Evolutionary conservation across 2,113 vertebrate species (phyloP), one percentile per base, ranked within the genome.

Genomic region (Solea senegalensis): DNA sequence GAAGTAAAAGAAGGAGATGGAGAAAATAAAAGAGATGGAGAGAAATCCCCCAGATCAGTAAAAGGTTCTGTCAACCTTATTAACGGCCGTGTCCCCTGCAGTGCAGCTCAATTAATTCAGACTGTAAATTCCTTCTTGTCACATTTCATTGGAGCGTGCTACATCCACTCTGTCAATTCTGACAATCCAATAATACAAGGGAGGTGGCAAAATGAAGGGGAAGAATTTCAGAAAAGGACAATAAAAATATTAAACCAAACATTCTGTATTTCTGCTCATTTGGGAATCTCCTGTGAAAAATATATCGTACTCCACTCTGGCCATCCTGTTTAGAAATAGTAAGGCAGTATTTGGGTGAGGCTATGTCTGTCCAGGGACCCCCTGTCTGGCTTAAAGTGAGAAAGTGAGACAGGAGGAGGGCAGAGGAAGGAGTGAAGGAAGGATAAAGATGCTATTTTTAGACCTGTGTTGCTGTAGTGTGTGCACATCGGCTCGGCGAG

Each of bases 381-480:
- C 86, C 80, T 78, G 85, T 91, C 83, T 90, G 82, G 80, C 85
- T 84, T 82, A 59, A 89, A 87, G 78, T 67, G 82, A 76, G 74
- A 66, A 43, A 70, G 45, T 64, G 72, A 76, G 83, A 63, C 60
- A 45, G 63, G 66, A 81, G 86, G 60, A 78, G 75, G 63, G 81
- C 59, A 86, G 84, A 76, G 70, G 80, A 81, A 75, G 79, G 69
- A 84, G 80, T 11, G 62, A 75, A 70, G 70, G 84, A 81, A 88
- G 71, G 85, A 86, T 78, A 81, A 85, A 85, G 74, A 70, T 52
- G 81, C 88, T 93, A 93, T 92, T 93, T 93, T 92, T 93, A 93
- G 90, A 74, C 40, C 50, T 9, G 81, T 77, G 86, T 89, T 92
- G 90, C 88, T 72, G 78, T 79, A 82, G 82, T 65, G 79, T 83